Base-by-base conservation (phyloP, 2,888 invertebrate species). In the Cataglyphis rosenhaueri region DNA sequence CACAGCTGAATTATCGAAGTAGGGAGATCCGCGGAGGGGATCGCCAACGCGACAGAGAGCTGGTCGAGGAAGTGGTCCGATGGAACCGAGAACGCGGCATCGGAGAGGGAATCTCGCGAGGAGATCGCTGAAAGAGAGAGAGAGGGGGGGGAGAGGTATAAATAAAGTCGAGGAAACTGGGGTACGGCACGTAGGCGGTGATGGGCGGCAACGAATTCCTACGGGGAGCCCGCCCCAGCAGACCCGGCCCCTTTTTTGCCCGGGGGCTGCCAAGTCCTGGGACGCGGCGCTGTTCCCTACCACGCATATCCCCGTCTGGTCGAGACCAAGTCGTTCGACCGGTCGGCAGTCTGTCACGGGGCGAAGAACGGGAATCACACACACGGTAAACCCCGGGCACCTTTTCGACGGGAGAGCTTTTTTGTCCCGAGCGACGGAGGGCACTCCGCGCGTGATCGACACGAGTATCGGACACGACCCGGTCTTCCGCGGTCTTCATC, bases 361-460 rank as follows among this genome's bases (percentile, higher is more conserved):
- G 93, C 93, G 93, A 94, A 94, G 93, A 94, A 92, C 94, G 93
- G 94, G 93, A 93, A 94, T 93, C 93, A 94, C 94, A n/a, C 52
- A 52, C 52, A 52, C 52, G 48, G 93, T 92, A 91, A 94, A 94
- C 92, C 94, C 73, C 44, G 78, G 44, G 0, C 52, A 8, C 93
- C 93, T 93, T 92, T 91, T 86, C 84, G 66, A 79, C 85, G 83
- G 52, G 44, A 79, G 38, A 44, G 25, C 6, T 44, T 44, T 81
- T 82, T 82, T 81, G 44, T 35, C 38, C 70, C 78, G 71, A 48
- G 70, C 86, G 82, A 84, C 85, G 82, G 84, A 48, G 18, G 18
- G 18, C 2, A 29, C 48, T 38, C 38, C 12, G 21, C 84, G 79
- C 64, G 85, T 62, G 74, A 25, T 38, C 70, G 70, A 25, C 38